Evolutionary conservation across 2,888 invertebrate species (phyloP), one percentile per base, ranked within the genome.

Genomic region (Gibbula magus): DNA sequence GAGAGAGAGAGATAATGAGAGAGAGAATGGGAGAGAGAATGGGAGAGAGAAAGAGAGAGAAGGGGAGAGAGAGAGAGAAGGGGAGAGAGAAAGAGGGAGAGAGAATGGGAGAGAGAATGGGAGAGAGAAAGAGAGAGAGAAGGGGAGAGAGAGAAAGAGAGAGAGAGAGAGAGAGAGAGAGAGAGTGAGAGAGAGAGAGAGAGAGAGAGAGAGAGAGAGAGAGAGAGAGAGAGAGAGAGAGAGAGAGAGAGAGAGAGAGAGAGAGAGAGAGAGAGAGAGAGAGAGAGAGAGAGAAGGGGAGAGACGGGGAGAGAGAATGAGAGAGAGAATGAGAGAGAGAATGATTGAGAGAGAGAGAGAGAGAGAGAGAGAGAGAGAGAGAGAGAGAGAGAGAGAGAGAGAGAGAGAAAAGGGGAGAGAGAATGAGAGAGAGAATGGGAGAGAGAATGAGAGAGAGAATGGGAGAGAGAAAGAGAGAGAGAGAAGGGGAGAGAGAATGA

Each of bases 201-300:
- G 25, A 54, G 22, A 51, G 70, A 77, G 32, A 53, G 77, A 56
- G 32, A 76, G 67, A 54, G 18, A 70, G 32, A 56, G 52, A 70
- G 16, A 4, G 53, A 77, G 66, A 54, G 53, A 80, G 73, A 77
- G 77, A 70, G 45, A 70, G 77, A 74, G 39, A 53, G 16, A 67
- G 77, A 77, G 77, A 70, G 74, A 73, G 73, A 77, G 74, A 80
- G 77, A 80, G 74, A 77, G 74, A 77, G 70, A 35, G 35, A 77
- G 74, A 56, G 77, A 80, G 73, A 77, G 61, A 70, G 80, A 73
- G 70, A 80, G 75, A 53, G 54, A 77, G 77, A 77, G 39, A 77
- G 56, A 77, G 77, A 77, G 54, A 70, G 35, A 53, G 77, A 53
- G 70, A 75, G 35, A 80, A 32, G 53, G 45, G 54, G 16, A 77